A percentile compares a stretch with the other conserved stretches of the same genome.
These are phyloP conservation scores for Quiscalus mexicanus DNA, from an alignment of 2,113 vertebrate species.

Conservation along the genomic window DNA sequence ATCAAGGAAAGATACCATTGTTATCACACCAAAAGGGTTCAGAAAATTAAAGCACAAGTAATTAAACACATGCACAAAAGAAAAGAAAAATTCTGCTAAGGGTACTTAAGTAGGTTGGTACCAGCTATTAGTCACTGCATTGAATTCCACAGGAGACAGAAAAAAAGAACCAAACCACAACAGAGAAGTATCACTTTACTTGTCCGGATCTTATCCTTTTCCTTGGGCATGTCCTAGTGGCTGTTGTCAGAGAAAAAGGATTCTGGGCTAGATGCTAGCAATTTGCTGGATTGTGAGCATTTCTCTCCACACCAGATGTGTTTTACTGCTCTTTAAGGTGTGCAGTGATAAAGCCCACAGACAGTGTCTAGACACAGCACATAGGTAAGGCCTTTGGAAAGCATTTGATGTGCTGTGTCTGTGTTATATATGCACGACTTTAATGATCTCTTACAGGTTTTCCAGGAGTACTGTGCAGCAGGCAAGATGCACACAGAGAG, in stretches of 20 bases:
- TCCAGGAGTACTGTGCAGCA: not conserved
- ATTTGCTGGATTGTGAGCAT: not conserved
- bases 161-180: not conserved
- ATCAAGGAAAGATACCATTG: not conserved
- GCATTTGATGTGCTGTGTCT: not conserved
- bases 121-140: not conserved
- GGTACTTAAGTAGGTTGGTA: not conserved
- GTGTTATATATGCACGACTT: not conserved
- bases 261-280: not conserved
- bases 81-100: not conserved
- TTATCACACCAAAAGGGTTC: not conserved
- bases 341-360: not conserved
- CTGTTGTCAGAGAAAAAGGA: not conserved
- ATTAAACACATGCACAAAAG: not conserved
- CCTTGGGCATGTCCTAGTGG: not conserved
- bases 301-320: not conserved
- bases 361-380: not conserved
- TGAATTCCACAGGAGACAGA: not conserved
- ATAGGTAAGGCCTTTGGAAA: not conserved
- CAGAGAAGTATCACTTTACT: not conserved
- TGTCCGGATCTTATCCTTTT: not conserved
- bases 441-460: not conserved
- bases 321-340: not conserved
- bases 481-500: not conserved
- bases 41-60: not conserved